Evolutionary conservation across 30 jellyfish, hydroid and myxozoan species (phyloP), one percentile per base, ranked within the genome.

Genomic region (Haliclystus octoradiatus): DNA sequence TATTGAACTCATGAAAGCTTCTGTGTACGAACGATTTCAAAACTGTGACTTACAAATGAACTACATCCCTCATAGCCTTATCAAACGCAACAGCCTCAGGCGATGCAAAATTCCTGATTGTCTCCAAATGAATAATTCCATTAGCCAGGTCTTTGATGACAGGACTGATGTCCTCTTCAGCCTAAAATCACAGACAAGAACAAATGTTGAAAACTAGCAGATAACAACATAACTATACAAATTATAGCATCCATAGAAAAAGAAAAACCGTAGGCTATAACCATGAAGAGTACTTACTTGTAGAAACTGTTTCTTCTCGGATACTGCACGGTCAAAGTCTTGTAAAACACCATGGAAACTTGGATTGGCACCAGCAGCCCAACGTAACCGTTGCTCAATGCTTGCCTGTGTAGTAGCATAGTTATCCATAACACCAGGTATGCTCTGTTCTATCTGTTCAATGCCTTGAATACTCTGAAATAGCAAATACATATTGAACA

Each of bases 291-390:
- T 23, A 28, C 80, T 40, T 63, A 87, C 96, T 81, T 27, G 65
- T 12, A 87, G 83, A 34, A 80, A 47, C 29, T 47, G 66, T 62
- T 87, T 80, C 52, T 89, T 71, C 65, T 69, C 76, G 5, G 35
- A 62, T 12, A 77, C 87, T 2, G 96, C 81, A 0, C 68, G 72
- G 27, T 76, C 96, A 65, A 87, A 87, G 47, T 87, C 70, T 29
- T 74, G 79, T 34, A 31, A 80, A 25, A 87, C 96, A n/a, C 64
- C 33, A 53, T 87, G 73, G 52, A 87, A 70, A 2, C 90, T 81
- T 2, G 96, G 96, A 34, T 87, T 87, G 1, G 96, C 96, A 13
- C 96, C 96, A 4, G 94, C 80, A 7, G 96, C 96, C 96, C 96
- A 87, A 49, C 78, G 78, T 49, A 87, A 75, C n/a, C 96, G 75